These are phyloP conservation scores for Oncorhynchus masou DNA, from an alignment of 2,113 vertebrate species.

Conservation along the genomic window DNA sequence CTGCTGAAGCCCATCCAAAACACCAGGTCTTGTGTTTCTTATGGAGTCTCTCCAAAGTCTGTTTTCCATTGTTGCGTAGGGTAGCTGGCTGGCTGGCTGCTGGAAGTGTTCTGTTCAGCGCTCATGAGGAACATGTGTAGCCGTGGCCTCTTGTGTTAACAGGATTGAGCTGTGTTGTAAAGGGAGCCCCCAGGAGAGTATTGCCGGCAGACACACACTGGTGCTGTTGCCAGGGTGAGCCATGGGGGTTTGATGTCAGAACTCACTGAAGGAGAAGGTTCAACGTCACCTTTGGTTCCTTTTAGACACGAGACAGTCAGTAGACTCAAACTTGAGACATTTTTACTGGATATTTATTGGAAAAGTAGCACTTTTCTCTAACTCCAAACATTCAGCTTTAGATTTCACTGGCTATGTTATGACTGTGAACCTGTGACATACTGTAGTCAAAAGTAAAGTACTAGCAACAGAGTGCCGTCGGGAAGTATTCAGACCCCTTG, in stretches of 20 bases:
- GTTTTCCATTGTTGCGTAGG: constrained; percentile 6
- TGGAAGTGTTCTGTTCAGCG: background rate
- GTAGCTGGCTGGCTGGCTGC: too few species aligned
- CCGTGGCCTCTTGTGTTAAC: constrained; percentile 26
- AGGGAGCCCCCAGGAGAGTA: constrained; percentile 6
- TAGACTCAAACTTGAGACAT: background rate
- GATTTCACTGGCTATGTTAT: too few species aligned
- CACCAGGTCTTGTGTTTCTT: constrained; percentile 5
- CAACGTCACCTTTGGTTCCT: background rate
- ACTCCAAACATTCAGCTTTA: too few species aligned
- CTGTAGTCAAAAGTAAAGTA: background rate
- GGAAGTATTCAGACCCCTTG: too few species aligned
- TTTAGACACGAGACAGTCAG: background rate
- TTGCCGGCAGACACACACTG: background rate
- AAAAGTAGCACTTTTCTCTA: too few species aligned
- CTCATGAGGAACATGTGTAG: constrained; percentile 24
- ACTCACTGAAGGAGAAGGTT: background rate
- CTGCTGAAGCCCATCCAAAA: background rate
- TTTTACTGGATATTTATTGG: too few species aligned
- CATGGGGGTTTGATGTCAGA: background rate
- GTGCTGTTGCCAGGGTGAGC: background rate
- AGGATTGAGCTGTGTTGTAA: constrained; percentile 20
- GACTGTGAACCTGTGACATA: too few species aligned
- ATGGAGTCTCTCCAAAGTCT: constrained; percentile 3
- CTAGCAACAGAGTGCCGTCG: too few species aligned